phyloP scores from a whole-genome alignment of 2,113 vertebrate genomes.

The Lepus timidus region DNA sequence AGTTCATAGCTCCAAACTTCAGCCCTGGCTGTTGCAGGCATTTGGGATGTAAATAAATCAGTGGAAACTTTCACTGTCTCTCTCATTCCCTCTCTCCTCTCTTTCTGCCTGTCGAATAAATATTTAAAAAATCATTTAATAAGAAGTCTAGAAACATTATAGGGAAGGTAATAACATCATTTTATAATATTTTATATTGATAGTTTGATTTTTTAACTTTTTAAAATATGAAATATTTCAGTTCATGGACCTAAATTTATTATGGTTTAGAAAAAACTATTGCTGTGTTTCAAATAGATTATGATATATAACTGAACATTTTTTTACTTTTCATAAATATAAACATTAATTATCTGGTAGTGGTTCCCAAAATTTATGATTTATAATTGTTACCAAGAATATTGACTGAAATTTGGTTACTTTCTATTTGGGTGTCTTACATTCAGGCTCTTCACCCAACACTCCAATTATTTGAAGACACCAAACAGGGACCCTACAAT shows the following conservation, averaged over 20 bases:
- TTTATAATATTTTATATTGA: neutral
- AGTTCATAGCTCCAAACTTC: too few species aligned
- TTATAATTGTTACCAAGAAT: neutral
- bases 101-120: too few species aligned
- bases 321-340: slow-evolving; percentile 16
- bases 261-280: slow-evolving; percentile 13
- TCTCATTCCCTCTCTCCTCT: too few species aligned
- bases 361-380: slow-evolving; percentile 13
- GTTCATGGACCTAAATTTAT: neutral
- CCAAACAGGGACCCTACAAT: too few species aligned
- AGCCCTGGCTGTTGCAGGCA: too few species aligned
- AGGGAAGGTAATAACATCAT: neutral
- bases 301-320: neutral
- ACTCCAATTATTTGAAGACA: too few species aligned
- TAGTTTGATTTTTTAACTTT: neutral
- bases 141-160: neutral
- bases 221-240: slow-evolving; percentile 34
- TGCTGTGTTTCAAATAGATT: neutral
- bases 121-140: neutral
- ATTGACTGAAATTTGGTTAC: neutral
- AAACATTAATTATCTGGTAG: neutral
- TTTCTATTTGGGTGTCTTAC: neutral
- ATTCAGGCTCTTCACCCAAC: too few species aligned
- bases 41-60: too few species aligned
- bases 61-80: too few species aligned